These are phyloP conservation scores for Linnaemya vulpina DNA, from an alignment of 2,888 invertebrate genomes.

Conservation along the genomic window DNA sequence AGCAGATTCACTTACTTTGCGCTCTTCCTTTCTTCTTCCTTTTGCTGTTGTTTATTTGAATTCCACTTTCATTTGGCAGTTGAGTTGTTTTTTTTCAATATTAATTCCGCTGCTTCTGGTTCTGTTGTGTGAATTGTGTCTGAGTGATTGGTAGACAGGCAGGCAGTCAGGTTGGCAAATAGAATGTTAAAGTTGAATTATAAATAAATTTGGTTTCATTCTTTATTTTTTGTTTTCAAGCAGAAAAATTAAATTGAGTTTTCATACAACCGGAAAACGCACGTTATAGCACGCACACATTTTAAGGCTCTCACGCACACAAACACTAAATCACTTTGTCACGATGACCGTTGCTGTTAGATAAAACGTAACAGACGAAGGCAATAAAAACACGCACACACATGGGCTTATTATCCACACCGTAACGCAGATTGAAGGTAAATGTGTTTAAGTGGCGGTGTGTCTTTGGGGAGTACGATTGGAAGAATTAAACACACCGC, in stretches of 20 bases:
- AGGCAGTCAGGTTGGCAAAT: slow-evolving; percentile 29
- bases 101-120: slow-evolving; percentile 23
- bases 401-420: neutral
- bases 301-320: slow-evolving; percentile 14
- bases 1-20: slow-evolving; percentile 42
- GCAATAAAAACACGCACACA: neutral
- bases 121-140: slow-evolving; percentile 18
- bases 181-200: slow-evolving; percentile 44
- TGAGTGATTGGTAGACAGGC: slow-evolving; percentile 49
- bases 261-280: slow-evolving; percentile 64
- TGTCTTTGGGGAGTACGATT: slow-evolving; percentile 18
- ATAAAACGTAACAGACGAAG: neutral
- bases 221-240: slow-evolving; percentile 10
- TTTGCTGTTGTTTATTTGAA: slow-evolving; percentile 27
- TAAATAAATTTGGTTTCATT: slow-evolving; percentile 27
- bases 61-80: slow-evolving; percentile 49
- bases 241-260: slow-evolving; percentile 53
- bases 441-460: neutral
- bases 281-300: slow-evolving; percentile 56
- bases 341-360: slow-evolving; percentile 8
- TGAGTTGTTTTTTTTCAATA: slow-evolving; percentile 26
- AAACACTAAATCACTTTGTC: neutral
- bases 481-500: slow-evolving; percentile 20
- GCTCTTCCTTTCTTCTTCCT: slow-evolving; percentile 15
- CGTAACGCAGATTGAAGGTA: neutral